Conservation (phyloP, 2,113 vertebrate species). For the Uria lomvia region DNA sequence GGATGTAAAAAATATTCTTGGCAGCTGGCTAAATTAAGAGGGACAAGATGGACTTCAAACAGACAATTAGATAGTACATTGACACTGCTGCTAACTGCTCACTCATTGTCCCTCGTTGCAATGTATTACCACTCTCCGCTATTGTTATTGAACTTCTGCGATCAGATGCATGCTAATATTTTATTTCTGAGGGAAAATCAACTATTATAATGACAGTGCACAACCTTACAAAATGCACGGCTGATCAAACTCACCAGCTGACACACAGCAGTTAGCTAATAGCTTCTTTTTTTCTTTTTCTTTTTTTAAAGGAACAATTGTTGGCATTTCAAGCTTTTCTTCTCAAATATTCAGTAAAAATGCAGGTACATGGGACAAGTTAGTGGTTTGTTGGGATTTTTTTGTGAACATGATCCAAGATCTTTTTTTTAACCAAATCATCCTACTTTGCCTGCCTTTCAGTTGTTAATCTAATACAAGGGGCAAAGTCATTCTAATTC, state of each 20-base stretch:
- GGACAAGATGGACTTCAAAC: neutral
- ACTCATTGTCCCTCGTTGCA: neutral
- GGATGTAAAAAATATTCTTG: neutral
- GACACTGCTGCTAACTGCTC: neutral
- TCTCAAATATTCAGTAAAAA: neutral
- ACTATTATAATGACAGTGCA: neutral
- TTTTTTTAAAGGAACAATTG: neutral
- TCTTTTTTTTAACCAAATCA: neutral
- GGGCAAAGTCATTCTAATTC: neutral
- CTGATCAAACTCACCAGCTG: neutral
- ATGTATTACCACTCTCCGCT: neutral
- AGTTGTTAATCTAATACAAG: neutral
- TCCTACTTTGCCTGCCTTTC: neutral
- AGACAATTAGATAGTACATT: neutral
- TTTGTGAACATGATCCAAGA: neutral
- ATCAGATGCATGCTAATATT: neutral
- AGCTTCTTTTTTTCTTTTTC: neutral
- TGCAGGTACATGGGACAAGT: neutral
- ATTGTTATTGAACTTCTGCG: neutral
- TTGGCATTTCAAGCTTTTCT: neutral
- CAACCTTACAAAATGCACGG: neutral
- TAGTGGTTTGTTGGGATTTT: neutral
- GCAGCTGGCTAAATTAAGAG: neutral
- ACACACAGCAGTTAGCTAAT: neutral
- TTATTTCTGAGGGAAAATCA: conserved; percentile 6